Conservation (phyloP, 2,113 vertebrate species). For the Thinocorus orbignyianus region DNA sequence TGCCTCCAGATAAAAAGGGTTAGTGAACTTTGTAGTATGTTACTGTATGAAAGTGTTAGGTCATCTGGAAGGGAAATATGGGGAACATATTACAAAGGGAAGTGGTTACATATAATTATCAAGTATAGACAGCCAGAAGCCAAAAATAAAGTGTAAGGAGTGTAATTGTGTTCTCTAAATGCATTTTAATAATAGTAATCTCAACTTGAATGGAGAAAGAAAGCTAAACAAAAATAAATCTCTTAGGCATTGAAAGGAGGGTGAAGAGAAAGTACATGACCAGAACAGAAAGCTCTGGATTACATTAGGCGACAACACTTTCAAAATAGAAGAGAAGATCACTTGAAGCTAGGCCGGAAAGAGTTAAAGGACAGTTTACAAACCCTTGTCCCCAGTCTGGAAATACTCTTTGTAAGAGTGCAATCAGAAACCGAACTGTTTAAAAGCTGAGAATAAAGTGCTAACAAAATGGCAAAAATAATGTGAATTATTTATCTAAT, state of each 20-base stretch:
- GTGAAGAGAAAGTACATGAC: not conserved
- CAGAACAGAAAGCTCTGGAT: not conserved
- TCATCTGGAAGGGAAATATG: constrained; percentile 59
- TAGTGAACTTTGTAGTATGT: constrained; percentile 53
- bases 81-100: constrained; percentile 48
- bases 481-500: not conserved
- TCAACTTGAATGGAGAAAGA: constrained; percentile 38
- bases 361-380: not conserved
- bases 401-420: not conserved
- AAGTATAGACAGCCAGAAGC: constrained; percentile 22
- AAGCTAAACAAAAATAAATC: constrained; percentile 60
- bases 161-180: constrained; percentile 35
- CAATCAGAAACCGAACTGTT: not conserved
- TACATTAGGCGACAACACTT: not conserved
- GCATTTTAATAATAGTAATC: constrained; percentile 35
- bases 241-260: not conserved
- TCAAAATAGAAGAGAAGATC: not conserved
- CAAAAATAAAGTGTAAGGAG: constrained; percentile 40
- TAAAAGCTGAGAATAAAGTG: not conserved
- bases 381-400: accelerated
- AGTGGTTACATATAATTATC: constrained; percentile 59
- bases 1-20: constrained; percentile 33
- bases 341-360: not conserved
- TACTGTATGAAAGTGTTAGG: constrained; percentile 63
- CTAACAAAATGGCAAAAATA: not conserved